phyloP scores from a whole-genome alignment of 2,113 vertebrate species.

The Crotalus horridus region DNA sequence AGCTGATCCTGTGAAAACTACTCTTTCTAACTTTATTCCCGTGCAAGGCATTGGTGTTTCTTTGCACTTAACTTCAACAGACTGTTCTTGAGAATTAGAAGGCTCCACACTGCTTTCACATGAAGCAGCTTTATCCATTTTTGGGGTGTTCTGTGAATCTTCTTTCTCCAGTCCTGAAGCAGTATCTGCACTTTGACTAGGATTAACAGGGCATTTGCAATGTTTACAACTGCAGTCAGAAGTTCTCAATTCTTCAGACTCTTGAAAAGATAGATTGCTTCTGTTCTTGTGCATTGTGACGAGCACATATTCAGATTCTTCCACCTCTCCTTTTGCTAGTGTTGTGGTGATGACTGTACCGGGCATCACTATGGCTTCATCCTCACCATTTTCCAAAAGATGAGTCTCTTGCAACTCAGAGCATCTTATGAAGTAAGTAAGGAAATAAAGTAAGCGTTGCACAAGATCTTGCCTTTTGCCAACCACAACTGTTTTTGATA shows the following conservation, averaged over 20 bases:
- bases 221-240: conserved; percentile 81
- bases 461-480: conserved; percentile 93
- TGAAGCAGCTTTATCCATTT: conserved; percentile 66
- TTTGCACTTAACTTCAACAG: conserved; percentile 58
- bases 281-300: conserved; percentile 93
- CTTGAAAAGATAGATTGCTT: conserved; percentile 77
- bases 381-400: conserved; percentile 88
- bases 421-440: conserved; percentile 98
- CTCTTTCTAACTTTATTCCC: conserved; percentile 75
- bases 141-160: conserved; percentile 63
- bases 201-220: conserved; percentile 74
- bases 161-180: conserved; percentile 59
- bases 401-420: conserved; percentile 95
- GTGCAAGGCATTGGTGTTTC: conserved; percentile 64
- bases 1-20: conserved; percentile 75
- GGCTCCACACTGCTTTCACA: conserved; percentile 56
- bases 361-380: conserved; percentile 93
- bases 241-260: conserved; percentile 68
- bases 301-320: conserved; percentile 95
- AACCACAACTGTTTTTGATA: conserved; percentile 88
- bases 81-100: conserved; percentile 65
- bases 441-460: conserved; percentile 92
- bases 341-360: conserved; percentile 97
- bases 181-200: conserved; percentile 61
- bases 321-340: conserved; percentile 92